Conservation (phyloP, 2,113 vertebrate species). For the Mobula hypostoma region DNA sequence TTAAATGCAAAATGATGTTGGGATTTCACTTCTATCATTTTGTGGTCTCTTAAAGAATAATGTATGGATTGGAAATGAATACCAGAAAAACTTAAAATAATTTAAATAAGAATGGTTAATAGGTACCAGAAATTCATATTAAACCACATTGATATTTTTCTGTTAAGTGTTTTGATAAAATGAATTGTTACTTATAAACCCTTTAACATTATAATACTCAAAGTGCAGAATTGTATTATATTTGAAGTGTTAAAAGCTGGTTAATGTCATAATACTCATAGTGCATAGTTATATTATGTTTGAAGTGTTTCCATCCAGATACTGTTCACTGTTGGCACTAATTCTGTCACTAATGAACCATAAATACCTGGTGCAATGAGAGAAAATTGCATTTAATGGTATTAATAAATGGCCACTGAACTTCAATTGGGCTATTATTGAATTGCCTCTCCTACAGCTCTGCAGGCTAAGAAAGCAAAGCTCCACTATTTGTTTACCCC, state of each 20-base stretch:
- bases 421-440: background rate
- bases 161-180: background rate
- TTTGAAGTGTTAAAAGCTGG: background rate
- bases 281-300: constrained; percentile 15
- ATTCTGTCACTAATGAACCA: constrained; percentile 6
- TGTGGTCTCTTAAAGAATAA: background rate
- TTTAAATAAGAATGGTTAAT: background rate
- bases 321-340: no score
- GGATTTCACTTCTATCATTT: background rate
- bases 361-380: background rate
- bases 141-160: background rate
- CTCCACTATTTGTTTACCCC: background rate
- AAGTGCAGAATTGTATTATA: constrained; percentile 1
- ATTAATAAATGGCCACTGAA: background rate
- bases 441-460: background rate
- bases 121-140: background rate
- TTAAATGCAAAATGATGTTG: background rate
- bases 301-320: background rate
- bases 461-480: background rate
- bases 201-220: constrained; percentile 27
- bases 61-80: background rate
- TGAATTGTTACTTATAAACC: background rate
- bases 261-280: constrained; percentile 32
- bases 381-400: constrained; percentile 24
- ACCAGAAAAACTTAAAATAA: background rate